phyloP scores from a whole-genome alignment of 64 coral and sea anemone species.

The Porites australiensis region DNA sequence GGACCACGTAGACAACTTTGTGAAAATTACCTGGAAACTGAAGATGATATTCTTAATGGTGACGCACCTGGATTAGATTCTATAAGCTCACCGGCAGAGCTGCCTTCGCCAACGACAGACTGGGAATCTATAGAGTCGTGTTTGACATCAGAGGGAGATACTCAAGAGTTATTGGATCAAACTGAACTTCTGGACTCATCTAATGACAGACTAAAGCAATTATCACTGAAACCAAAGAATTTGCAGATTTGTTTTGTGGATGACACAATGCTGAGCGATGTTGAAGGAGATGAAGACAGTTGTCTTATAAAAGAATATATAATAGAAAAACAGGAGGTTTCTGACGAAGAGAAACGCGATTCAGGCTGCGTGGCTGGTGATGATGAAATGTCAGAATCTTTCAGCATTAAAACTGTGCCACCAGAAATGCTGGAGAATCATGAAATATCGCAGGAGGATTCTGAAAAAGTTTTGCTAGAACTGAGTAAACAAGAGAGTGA shows the following conservation, averaged over 20 bases:
- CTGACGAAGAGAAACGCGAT: slow-evolving; percentile 87
- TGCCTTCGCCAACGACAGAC: slow-evolving; percentile 91
- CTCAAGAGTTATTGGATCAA: slow-evolving; percentile 62
- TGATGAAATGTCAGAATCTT: slow-evolving; percentile 84
- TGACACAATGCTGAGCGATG: slow-evolving; percentile 79
- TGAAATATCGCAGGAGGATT: slow-evolving; percentile 74
- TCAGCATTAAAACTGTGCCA: slow-evolving; percentile 89
- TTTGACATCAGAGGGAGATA: slow-evolving; percentile 81
- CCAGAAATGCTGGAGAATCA: slow-evolving; percentile 58
- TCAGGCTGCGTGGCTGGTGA: slow-evolving; percentile 94
- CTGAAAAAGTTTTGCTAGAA: slow-evolving; percentile 79
- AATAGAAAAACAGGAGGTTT: slow-evolving; percentile 81
- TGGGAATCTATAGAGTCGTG: slow-evolving; percentile 97
- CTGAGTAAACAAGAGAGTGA: slow-evolving; percentile 71
- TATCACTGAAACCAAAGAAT: slow-evolving; percentile 84
- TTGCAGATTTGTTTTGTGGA: slow-evolving; percentile 97
- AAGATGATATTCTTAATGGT: slow-evolving; percentile 48
- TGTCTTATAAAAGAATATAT: slow-evolving; percentile 87
- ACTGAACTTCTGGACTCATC: slow-evolving; percentile 61
- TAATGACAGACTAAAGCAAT: slow-evolving; percentile 55
- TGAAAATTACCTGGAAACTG: slow-evolving; percentile 22
- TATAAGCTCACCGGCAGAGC: slow-evolving; percentile 63
- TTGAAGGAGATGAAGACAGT: slow-evolving; percentile 88
- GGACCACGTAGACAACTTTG: slow-evolving; percentile 7
- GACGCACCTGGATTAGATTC: slow-evolving; percentile 60